Conservation (phyloP, 1,140 invertebrate genomes). For the Ephestia elutella region DNA sequence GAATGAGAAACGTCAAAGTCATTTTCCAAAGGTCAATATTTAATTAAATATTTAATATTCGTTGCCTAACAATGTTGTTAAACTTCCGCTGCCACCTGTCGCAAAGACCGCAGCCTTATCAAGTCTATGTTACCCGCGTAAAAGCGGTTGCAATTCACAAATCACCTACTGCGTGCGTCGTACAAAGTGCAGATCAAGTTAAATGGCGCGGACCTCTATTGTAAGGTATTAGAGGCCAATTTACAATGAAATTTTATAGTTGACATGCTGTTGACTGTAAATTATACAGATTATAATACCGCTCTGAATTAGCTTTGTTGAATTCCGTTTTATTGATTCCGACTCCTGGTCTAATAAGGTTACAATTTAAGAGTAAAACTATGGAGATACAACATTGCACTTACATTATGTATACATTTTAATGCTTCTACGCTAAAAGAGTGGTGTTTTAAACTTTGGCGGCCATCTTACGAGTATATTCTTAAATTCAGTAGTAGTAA, state of each 20-base stretch:
- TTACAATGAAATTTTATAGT: too few species aligned
- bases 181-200: not conserved
- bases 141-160: conserved; percentile 1
- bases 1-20: too few species aligned
- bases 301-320: not conserved
- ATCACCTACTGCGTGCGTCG: not conserved
- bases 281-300: not conserved
- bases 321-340: not conserved
- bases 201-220: too few species aligned
- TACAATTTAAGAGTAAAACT: not conserved
- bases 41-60: too few species aligned
- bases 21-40: too few species aligned
- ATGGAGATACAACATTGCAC: not conserved
- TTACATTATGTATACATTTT: not conserved
- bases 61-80: too few species aligned
- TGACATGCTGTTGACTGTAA: too few species aligned
- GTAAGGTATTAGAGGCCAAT: too few species aligned
- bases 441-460: not conserved
- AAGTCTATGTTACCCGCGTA: not conserved
- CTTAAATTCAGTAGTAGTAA: too few species aligned
- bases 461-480: too few species aligned
- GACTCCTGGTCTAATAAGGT: not conserved
- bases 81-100: not conserved
- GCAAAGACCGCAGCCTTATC: not conserved
- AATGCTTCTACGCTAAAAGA: not conserved